Evolutionary conservation across 2,888 invertebrate genomes (phyloP).

Genomic region (Masnerella sp.): DNA sequence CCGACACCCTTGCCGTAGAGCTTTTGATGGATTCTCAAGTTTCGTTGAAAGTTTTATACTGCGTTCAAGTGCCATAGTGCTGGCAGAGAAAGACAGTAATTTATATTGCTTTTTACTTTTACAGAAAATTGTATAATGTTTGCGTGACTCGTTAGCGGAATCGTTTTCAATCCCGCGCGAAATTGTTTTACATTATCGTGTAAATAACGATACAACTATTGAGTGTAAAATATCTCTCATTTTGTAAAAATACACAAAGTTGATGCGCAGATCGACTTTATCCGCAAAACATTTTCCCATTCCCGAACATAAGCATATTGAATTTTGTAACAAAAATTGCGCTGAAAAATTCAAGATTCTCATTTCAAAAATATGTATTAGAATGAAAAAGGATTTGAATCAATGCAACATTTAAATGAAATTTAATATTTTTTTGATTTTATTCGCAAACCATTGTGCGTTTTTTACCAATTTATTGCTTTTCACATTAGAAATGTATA

Average conservation of each 20-base stretch:
- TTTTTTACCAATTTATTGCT: too few species aligned
- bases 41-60: slow-evolving; percentile 67
- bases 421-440: slow-evolving; percentile 15
- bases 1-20: slow-evolving; percentile 47
- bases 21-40: slow-evolving; percentile 70
- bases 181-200: not conserved
- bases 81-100: slow-evolving; percentile 55
- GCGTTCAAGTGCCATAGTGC: slow-evolving; percentile 53
- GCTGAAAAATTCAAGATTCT: not conserved
- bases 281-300: not conserved
- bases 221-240: not conserved
- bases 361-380: too few species aligned
- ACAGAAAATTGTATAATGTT: slow-evolving; percentile 39
- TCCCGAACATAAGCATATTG: slow-evolving; percentile 7
- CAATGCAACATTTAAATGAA: slow-evolving; percentile 22
- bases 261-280: not conserved
- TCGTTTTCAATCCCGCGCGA: not conserved
- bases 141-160: not conserved
- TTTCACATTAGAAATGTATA: too few species aligned
- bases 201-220: not conserved
- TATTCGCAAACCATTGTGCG: too few species aligned
- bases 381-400: slow-evolving; percentile 1
- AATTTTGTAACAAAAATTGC: slow-evolving; percentile 1
- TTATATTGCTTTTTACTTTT: slow-evolving; percentile 59
- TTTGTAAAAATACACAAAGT: not conserved